Base-by-base conservation (phyloP, 35 echinoderm and acorn worm genomes). In the Anneissia japonica region DNA sequence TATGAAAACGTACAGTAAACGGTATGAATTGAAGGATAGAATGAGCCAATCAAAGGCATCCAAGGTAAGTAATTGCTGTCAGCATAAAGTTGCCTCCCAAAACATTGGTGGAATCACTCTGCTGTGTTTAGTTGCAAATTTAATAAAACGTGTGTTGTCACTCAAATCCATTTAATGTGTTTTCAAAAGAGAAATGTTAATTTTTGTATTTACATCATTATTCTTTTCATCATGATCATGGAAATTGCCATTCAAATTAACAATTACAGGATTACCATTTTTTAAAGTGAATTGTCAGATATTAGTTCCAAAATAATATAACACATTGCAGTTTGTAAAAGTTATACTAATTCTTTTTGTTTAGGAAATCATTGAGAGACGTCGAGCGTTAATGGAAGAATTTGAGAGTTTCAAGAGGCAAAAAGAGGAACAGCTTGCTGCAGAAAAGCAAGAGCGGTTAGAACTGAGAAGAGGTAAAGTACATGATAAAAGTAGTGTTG, bases 1-100 rank as follows among this genome's bases (percentile, higher is more conserved):
- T 83, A 98, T 98, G 95, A 98, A 98, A 89, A 89, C 83, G 0
- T 98, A 98, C 86, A 93, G 64, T 37, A 98, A 98, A 84, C 92
- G 89, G 46, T 98, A 94, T 91, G 95, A 98, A 76, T 19, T 98
- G 79, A 93, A 98, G 64, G 95, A 98, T 84, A 85, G 89, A 12
- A 93, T 91, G 95, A 98, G 84, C 39, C 89, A 94, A 79, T 94
- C 95, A 29, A 98, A 98, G 73, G 95, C 95, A 0, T 98, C 95
- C 3, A 98, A 98, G 92, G 95, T 98, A 83, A 87, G 94, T 26
- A 31, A 0, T n/a, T 78, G 76, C 26, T 82, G 38, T 41, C 31
- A 82, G 38, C n/a, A n/a, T n/a, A n/a, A n/a, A n/a, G n/a, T n/a
- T n/a, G 23, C 80, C 36, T 36, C 23, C 37, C 17, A 64, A 28